phyloP scores from a whole-genome alignment of 2,888 invertebrate genomes.

The Ophonus ardosiacus region DNA sequence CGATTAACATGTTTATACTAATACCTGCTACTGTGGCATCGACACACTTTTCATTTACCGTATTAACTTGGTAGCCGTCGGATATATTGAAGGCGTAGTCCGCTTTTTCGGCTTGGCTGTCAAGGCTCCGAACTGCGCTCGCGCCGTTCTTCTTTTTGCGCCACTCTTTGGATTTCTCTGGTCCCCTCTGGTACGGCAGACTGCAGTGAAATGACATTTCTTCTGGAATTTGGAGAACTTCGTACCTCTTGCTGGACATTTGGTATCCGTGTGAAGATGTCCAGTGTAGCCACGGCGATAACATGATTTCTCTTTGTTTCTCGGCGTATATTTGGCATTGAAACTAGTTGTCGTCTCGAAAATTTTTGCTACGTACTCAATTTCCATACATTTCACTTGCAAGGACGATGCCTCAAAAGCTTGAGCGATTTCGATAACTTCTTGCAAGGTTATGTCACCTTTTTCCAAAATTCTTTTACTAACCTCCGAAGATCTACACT shows the following conservation, averaged over 20 bases:
- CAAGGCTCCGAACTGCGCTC: background rate
- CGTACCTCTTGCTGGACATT: background rate
- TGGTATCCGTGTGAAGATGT: background rate
- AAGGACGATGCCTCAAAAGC: too few species aligned
- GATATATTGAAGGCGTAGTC: background rate
- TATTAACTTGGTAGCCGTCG: background rate
- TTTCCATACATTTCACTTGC: too few species aligned
- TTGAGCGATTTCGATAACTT: too few species aligned
- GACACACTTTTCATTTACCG: background rate
- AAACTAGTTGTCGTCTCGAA: too few species aligned
- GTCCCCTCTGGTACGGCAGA: background rate
- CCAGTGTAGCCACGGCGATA: too few species aligned
- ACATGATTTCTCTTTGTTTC: too few species aligned
- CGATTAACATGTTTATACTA: background rate
- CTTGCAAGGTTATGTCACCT: too few species aligned
- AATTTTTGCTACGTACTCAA: too few species aligned
- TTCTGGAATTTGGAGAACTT: background rate
- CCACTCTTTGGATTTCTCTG: background rate
- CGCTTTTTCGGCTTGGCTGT: background rate
- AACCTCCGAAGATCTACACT: too few species aligned
- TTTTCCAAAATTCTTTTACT: too few species aligned
- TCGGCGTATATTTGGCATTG: too few species aligned
- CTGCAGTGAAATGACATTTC: background rate
- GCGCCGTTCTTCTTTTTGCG: background rate
- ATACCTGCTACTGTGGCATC: background rate